Conservation (phyloP, 1,140 invertebrate species). For the Melitaea cinxia region DNA sequence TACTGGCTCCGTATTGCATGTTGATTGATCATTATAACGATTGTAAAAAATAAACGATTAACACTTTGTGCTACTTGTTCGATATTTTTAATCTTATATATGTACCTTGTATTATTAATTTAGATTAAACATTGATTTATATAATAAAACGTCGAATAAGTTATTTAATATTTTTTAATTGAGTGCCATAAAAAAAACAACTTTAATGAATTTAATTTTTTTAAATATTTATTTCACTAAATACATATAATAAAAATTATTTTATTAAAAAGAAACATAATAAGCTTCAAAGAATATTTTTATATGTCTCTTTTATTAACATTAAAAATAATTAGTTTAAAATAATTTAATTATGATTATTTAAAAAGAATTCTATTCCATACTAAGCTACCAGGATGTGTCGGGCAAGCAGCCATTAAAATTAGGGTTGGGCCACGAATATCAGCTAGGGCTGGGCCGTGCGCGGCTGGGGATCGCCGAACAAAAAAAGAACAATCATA, state of each 20-base stretch:
- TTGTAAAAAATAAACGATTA: slow-evolving; percentile 47
- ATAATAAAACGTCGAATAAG: no score
- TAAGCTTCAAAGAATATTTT: no score
- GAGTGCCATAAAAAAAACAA: no score
- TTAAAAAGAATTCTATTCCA: slow-evolving; percentile 51
- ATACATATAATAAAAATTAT: no score
- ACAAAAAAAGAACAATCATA: slow-evolving; percentile 57
- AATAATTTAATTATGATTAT: no score
- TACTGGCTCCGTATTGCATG: slow-evolving; percentile 39
- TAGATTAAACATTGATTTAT: neutral
- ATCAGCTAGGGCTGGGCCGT: slow-evolving; percentile 67
- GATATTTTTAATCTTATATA: slow-evolving; percentile 33
- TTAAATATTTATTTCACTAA: no score
- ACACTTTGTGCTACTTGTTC: slow-evolving; percentile 42
- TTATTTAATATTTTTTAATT: no score
- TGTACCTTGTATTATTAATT: neutral
- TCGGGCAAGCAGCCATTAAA: slow-evolving; percentile 76
- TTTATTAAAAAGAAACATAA: no score
- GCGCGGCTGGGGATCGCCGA: slow-evolving; percentile 48
- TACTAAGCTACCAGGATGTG: slow-evolving; percentile 69
- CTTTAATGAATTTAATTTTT: no score
- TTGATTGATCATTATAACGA: slow-evolving; percentile 48
- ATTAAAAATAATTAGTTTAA: no score
- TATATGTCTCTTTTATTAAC: no score
- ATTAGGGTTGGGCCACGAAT: slow-evolving; percentile 79